phyloP scores from a whole-genome alignment of 1,140 invertebrate genomes.

The Drosophila kikkawai region DNA sequence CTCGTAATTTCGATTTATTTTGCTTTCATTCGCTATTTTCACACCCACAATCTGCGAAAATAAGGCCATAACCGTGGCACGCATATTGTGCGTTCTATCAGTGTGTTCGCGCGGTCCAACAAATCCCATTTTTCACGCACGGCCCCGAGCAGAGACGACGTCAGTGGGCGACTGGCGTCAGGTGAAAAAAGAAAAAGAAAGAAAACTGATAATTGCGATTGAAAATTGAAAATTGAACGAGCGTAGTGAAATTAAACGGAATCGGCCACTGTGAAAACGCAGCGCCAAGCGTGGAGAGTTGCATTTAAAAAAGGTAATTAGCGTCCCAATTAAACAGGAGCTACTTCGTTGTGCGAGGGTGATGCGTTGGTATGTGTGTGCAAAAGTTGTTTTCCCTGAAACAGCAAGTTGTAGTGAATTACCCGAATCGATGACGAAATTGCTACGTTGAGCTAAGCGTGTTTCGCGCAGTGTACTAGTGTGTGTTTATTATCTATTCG shows the following conservation, averaged over 20 bases:
- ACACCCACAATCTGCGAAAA: constrained; percentile 26
- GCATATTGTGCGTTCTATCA: constrained; percentile 14
- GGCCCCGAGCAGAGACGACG: constrained; percentile 14
- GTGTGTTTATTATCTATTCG: constrained; percentile 57
- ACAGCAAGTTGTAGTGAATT: constrained; percentile 55
- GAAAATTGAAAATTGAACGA: constrained; percentile 19
- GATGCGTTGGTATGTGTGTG: constrained; percentile 28
- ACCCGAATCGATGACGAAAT: constrained; percentile 77
- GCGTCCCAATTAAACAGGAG: constrained; percentile 46
- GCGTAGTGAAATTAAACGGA: constrained; percentile 51
- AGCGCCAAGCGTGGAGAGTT: constrained; percentile 65
- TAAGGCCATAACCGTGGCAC: not conserved
- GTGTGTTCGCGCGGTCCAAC: constrained; percentile 1
- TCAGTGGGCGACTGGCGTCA: constrained; percentile 40
- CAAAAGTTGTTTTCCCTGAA: constrained; percentile 80
- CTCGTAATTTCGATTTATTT: constrained; percentile 51
- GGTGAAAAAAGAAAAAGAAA: constrained; percentile 16
- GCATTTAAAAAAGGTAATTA: constrained; percentile 75
- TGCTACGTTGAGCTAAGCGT: constrained; percentile 15
- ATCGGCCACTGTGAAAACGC: constrained; percentile 67
- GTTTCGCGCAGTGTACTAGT: constrained; percentile 24
- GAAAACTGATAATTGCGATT: constrained; percentile 35
- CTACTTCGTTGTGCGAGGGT: constrained; percentile 21
- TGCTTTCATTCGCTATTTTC: constrained; percentile 40
- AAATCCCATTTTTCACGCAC: not conserved